Conservation (phyloP, 1,140 invertebrate species). For the Caenorhabditis latens region DNA sequence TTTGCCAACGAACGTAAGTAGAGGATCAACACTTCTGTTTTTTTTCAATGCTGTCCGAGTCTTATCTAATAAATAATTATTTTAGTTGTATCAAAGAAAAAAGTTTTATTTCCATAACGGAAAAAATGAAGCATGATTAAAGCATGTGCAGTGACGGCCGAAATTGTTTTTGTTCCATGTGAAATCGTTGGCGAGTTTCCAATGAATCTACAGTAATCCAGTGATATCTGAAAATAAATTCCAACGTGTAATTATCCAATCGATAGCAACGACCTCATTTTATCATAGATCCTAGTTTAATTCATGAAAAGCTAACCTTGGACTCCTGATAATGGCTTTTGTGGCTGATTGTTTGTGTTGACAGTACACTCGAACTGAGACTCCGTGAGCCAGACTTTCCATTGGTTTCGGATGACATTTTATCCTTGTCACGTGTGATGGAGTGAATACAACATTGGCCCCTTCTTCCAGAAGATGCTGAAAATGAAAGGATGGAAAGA, state of each 20-base stretch:
- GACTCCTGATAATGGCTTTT: conserved; percentile 67
- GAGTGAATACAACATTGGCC: conserved; percentile 71
- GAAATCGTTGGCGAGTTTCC: conserved; percentile 45
- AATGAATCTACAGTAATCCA: conserved; percentile 58
- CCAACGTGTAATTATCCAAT: not conserved
- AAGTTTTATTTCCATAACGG: too few relatives aligned
- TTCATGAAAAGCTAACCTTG: conserved; percentile 40
- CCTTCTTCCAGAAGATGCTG: conserved; percentile 76
- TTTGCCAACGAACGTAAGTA: not conserved
- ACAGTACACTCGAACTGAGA: conserved; percentile 73
- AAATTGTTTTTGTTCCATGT: conserved; percentile 60
- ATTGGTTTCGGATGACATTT: conserved; percentile 74
- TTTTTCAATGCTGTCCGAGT: too few relatives aligned
- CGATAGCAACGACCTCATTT: too few relatives aligned
- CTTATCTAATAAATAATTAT: too few relatives aligned
- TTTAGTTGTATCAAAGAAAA: too few relatives aligned
- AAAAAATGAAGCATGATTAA: conserved; percentile 42
- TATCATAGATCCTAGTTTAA: not conserved
- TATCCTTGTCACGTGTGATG: conserved; percentile 66
- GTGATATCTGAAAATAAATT: conserved; percentile 59
- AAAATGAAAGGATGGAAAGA: conserved; percentile 55
- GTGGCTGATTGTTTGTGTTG: conserved; percentile 70
- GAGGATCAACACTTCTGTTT: too few relatives aligned
- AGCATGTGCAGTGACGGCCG: conserved; percentile 64
- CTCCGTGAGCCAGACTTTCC: conserved; percentile 73